Conservation (phyloP, 2,888 invertebrate species). For the Ochropacha duplaris region DNA sequence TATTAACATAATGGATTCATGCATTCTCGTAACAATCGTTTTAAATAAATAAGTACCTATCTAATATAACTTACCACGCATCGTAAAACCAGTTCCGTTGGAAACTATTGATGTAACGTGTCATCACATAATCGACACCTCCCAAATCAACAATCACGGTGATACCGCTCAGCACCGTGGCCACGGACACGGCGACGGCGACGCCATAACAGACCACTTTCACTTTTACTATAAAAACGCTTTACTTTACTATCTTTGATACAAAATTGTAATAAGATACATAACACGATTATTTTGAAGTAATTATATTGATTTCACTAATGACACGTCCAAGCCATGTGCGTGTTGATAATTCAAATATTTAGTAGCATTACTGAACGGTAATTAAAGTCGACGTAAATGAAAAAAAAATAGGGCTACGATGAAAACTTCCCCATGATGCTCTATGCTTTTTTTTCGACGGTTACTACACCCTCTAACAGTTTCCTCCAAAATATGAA, state of each 20-base stretch:
- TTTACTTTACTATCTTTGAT: not conserved
- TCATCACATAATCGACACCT: conserved; percentile 59
- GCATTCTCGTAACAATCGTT: not conserved
- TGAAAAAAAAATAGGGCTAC: no score
- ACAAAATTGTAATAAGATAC: not conserved
- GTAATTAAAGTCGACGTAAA: not conserved
- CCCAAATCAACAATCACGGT: conserved; percentile 49
- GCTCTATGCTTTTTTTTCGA: no score
- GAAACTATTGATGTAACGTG: conserved; percentile 43
- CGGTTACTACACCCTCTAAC: no score
- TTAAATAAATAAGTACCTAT: conserved; percentile 12
- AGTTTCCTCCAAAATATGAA: not conserved
- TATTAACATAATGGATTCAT: no score
- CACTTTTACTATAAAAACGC: conserved; percentile 35
- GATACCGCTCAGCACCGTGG: conserved; percentile 40
- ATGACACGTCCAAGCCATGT: not conserved
- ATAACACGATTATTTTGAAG: conserved; percentile 7
- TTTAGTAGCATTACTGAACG: not conserved
- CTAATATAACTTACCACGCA: conserved; percentile 4
- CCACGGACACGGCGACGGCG: not conserved
- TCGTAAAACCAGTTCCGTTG: conserved; percentile 46
- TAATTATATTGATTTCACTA: conserved; percentile 4
- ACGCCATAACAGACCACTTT: conserved; percentile 42
- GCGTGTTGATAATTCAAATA: not conserved
- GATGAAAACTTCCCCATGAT: no score